Evolutionary conservation across 2,797 vertebrate genomes (phyloP).

Genomic region (Pseudochirops corinnae): DNA sequence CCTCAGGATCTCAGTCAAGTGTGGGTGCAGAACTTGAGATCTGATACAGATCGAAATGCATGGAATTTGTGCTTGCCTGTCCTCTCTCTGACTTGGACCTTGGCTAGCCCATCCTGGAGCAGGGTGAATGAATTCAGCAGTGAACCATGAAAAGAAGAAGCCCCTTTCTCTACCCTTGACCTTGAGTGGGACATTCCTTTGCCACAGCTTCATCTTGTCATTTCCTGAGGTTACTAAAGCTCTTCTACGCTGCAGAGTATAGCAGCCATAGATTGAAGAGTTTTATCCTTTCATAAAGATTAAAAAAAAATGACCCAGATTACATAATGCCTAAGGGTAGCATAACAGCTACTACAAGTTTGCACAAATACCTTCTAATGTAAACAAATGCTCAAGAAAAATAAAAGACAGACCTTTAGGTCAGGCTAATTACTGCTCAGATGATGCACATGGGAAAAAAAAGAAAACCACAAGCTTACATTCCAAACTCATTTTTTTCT

Average conservation of each 20-base stretch:
- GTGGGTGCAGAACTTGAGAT: neutral
- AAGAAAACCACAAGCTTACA: conserved; percentile 25
- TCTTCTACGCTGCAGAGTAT: neutral
- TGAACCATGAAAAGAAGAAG: neutral
- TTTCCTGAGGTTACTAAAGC: neutral
- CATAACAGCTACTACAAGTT: neutral
- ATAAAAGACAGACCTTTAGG: neutral
- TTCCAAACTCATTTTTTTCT: conserved; percentile 22
- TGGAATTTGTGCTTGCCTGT: neutral
- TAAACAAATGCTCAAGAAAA: conserved; percentile 7
- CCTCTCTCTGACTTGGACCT: neutral
- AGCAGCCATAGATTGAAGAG: neutral
- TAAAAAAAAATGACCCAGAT: neutral
- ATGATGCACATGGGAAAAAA: neutral
- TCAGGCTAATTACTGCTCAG: neutral
- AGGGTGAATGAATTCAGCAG: neutral
- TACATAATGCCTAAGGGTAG: neutral
- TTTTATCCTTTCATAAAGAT: neutral
- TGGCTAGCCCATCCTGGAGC: neutral
- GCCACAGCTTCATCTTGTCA: neutral
- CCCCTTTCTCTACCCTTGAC: neutral
- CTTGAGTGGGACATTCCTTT: neutral
- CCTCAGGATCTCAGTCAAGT: neutral
- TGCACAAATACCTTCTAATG: neutral
- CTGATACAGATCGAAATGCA: neutral